Percentiles rank a stretch among this genome's conserved stretches.
Evolutionary conservation across 2,113 vertebrate genomes (phyloP).

Genomic region (Tricholaema leucomelas): DNA sequence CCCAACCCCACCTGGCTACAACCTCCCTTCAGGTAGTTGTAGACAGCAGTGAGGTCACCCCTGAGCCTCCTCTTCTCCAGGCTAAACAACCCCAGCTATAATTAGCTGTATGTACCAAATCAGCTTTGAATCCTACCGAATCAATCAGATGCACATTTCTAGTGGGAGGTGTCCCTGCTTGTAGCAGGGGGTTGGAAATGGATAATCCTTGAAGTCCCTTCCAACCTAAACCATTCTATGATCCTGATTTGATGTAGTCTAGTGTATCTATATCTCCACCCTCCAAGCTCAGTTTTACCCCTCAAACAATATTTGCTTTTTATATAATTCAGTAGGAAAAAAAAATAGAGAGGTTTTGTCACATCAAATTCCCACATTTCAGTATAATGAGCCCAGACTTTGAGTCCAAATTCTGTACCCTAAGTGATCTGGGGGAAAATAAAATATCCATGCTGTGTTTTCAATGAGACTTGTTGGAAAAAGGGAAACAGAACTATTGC

Average conservation of each 20-base stretch:
- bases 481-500: conserved; percentile 46
- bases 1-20: too few relatives aligned
- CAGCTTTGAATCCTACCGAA: background rate
- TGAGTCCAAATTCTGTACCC: background rate
- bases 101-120: background rate
- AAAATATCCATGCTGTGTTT: background rate
- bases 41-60: too few relatives aligned
- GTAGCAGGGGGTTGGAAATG: too few relatives aligned
- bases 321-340: background rate
- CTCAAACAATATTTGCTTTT: background rate
- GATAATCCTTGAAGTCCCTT: too few relatives aligned
- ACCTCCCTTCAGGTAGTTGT: too few relatives aligned
- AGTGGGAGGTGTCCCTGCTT: too few relatives aligned
- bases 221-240: too few relatives aligned
- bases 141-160: background rate
- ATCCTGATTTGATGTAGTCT: background rate
- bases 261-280: background rate
- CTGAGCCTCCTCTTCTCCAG: too few relatives aligned
- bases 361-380: background rate
- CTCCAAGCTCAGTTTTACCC: background rate
- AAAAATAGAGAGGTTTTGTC: background rate
- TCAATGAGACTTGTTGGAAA: conserved; percentile 17
- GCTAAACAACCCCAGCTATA: too few relatives aligned
- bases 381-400: background rate
- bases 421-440: background rate